phyloP scores from a whole-genome alignment of 37 sponge, comb jelly and placozoan species.

The Agelas oroides region DNA sequence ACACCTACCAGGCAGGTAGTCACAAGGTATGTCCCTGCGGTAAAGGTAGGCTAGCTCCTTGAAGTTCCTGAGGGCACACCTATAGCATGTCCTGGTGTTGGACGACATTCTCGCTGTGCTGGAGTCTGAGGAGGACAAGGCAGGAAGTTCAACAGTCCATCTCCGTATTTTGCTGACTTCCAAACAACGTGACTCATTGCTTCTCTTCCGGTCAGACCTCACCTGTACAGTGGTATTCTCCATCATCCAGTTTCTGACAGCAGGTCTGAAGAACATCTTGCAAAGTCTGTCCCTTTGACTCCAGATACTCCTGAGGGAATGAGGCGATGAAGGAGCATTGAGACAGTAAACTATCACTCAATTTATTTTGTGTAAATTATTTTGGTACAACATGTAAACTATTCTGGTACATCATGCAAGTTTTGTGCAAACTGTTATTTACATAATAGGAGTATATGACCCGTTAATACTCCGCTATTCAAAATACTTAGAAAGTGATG shows the following conservation, averaged over 20 bases:
- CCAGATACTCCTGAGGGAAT: slow-evolving; percentile 72
- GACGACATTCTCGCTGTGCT: slow-evolving; percentile 21
- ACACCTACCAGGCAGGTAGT: slow-evolving; percentile 75
- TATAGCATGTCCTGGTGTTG: slow-evolving; percentile 19
- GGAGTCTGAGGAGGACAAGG: background rate
- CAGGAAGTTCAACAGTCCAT: background rate
- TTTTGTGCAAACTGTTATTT: too few relatives aligned
- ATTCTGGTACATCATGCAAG: too few relatives aligned
- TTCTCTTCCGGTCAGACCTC: background rate
- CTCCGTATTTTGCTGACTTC: background rate
- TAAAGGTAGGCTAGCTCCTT: slow-evolving; percentile 80
- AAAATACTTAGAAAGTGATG: too few relatives aligned
- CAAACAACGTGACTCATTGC: background rate
- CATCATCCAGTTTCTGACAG: slow-evolving; percentile 58
- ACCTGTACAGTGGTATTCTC: slow-evolving; percentile 61
- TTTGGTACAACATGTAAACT: too few relatives aligned
- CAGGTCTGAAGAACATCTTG: slow-evolving; percentile 50
- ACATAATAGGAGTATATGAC: too few relatives aligned
- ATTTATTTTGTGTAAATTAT: too few relatives aligned
- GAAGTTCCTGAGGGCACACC: slow-evolving; percentile 74
- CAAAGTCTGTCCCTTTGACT: slow-evolving; percentile 39
- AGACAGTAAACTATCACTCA: too few relatives aligned
- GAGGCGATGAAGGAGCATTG: too few relatives aligned
- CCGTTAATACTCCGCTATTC: too few relatives aligned
- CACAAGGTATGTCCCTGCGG: slow-evolving; percentile 76